Evolutionary conservation across 2,797 vertebrate genomes (phyloP), one percentile per base, ranked within the genome.

Genomic region (Hyperoplus lanceolatus): DNA sequence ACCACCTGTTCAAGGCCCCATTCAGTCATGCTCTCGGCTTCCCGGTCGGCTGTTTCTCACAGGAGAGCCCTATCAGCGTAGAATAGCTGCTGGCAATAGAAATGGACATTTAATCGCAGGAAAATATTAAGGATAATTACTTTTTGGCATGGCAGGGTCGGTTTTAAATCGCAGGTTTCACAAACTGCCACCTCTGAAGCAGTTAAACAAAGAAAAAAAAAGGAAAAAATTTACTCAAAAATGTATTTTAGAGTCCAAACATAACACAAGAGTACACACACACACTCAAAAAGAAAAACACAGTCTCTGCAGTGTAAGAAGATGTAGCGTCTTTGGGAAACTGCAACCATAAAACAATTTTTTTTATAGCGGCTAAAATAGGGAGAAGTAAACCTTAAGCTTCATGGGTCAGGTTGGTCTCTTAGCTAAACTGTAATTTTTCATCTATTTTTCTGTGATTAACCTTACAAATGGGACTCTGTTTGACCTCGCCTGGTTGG

Each of bases 331-430:
- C 54, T 69, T 56, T 36, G 50, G 15, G 77, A 88, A 86, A 75
- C 73, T 49, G 77, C 58, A 75, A 63, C 79, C 73, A 80, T 88
- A 87, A 90, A 92, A 77, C 16, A 16, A 51, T 68, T 71, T 72
- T 68, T 73, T 70, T 75, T 73, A 81, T 54, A 71, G 74, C 39
- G n/a, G 46, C 38, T 61, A 43, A 55, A 69, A 88, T 75, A 80
- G 68, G 76, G 55, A 81, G 79, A 87, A 90, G 84, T 90, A 84
- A 89, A 87, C 48, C 55, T 54, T 73, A 54, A 79, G 69, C 53
- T 70, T 55, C 1, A 45, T 46, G 48, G 75, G 81, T 87, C 84
- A 79, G 75, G 83, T 57, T 21, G 57, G 63, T 62, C 89, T 83
- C 73, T 78, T 21, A 59, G 79, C 67, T 75, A 46, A 85, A 69